Conservation (phyloP, 2,888 invertebrate species). For the Microctonus aethiopoides region DNA sequence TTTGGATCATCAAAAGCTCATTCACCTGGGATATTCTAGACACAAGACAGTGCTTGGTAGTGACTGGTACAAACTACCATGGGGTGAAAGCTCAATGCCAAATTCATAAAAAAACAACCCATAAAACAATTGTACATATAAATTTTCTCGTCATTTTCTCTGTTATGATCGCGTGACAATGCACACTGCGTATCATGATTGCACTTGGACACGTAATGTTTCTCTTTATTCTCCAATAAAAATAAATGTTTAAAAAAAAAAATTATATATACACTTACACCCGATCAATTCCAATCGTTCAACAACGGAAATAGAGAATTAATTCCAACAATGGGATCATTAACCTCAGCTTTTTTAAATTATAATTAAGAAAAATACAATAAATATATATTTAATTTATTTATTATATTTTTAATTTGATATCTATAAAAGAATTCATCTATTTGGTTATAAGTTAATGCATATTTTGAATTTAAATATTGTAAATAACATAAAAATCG, state of each 20-base stretch:
- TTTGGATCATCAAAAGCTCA: not conserved
- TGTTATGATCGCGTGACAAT: constrained; percentile 18
- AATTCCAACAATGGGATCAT: not conserved
- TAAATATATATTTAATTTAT: not conserved
- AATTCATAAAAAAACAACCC: not conserved
- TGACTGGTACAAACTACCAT: constrained; percentile 13
- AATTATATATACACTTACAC: no score
- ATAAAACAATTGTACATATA: not conserved
- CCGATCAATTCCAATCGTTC: not conserved
- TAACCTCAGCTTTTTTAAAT: constrained; percentile 13
- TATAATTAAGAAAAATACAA: no score
- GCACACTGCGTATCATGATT: not conserved
- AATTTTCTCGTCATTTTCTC: not conserved
- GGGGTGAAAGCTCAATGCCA: not conserved
- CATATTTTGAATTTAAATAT: no score
- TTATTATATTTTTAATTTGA: not conserved
- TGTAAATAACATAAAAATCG: no score
- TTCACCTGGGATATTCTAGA: not conserved
- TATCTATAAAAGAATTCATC: no score
- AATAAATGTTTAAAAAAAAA: no score
- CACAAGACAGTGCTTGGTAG: not conserved
- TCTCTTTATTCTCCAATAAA: not conserved
- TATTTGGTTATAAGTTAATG: no score
- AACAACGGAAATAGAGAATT: constrained; percentile 1
- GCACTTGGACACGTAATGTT: constrained; percentile 6